These are phyloP conservation scores for Trematomus loennbergii DNA, from an alignment of 2,113 vertebrate species.

Conservation along the genomic window DNA sequence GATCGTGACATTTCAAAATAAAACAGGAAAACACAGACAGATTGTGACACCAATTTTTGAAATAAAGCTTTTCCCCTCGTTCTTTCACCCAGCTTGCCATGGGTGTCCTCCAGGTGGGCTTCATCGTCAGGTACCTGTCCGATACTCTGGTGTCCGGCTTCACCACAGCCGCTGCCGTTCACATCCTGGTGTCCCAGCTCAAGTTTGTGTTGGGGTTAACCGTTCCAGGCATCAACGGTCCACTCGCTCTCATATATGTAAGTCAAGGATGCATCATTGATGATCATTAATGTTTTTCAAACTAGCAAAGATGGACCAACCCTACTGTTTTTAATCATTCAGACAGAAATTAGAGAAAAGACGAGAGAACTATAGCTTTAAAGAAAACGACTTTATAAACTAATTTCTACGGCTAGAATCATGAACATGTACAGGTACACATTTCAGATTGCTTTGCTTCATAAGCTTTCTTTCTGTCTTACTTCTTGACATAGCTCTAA, in stretches of 20 bases:
- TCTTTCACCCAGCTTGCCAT: conserved; percentile 84
- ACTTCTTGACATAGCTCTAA: not conserved
- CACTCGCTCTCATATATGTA: conserved; percentile 90
- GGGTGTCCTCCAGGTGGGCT: conserved; percentile 90
- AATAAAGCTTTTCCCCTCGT: not conserved
- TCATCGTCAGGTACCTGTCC: conserved; percentile 92
- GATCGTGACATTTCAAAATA: too few species aligned
- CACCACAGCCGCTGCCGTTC: conserved; percentile 92
- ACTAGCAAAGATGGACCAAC: not conserved
- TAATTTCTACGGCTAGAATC: too few species aligned
- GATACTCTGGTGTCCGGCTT: conserved; percentile 93
- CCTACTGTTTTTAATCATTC: not conserved
- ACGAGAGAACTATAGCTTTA: too few species aligned
- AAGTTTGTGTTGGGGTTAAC: conserved; percentile 92
- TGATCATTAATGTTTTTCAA: not conserved
- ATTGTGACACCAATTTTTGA: too few species aligned
- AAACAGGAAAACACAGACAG: too few species aligned
- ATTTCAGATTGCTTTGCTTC: too few species aligned
- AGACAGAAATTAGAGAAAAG: not conserved
- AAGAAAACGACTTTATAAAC: too few species aligned
- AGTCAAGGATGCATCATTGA: conserved; percentile 68
- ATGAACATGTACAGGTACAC: too few species aligned
- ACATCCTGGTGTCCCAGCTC: conserved; percentile 94
- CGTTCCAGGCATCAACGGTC: conserved; percentile 83
- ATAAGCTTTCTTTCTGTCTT: too few species aligned